Percentiles rank a stretch among this genome's conserved stretches.
Conservation (phyloP, 2,113 vertebrate genomes). For the Lepus americanus region DNA sequence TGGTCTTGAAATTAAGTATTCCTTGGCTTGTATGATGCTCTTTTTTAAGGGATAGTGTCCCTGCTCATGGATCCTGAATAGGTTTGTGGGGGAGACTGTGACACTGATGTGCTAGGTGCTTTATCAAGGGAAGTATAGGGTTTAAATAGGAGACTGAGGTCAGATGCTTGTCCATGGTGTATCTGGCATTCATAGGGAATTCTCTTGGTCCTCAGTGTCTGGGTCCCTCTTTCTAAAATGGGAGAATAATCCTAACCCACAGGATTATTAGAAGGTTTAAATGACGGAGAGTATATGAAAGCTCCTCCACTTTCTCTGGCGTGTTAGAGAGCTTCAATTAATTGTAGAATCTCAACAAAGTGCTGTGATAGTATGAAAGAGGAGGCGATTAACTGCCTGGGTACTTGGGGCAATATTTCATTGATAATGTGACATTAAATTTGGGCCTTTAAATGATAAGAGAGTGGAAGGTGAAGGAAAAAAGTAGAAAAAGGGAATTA, state of each 20-base stretch:
- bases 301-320: not conserved
- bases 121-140: not conserved
- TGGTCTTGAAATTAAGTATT: conserved; percentile 15
- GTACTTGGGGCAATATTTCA: not conserved
- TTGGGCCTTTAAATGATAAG: not conserved
- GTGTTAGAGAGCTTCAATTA: not conserved
- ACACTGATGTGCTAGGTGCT: not conserved
- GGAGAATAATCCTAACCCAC: not conserved
- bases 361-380: not conserved
- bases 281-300: not conserved
- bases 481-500: not conserved
- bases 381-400: not conserved
- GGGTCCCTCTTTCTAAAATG: conserved; percentile 40
- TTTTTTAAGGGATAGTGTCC: not conserved
- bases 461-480: not conserved
- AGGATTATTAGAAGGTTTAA: not conserved
- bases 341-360: not conserved
- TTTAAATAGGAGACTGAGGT: not conserved
- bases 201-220: conserved; percentile 22
- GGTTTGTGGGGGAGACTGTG: not conserved
- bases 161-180: not conserved
- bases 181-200: not conserved
- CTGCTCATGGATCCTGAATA: not conserved
- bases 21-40: not conserved
- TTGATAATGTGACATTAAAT: not conserved